Base-by-base conservation (phyloP, 2,113 vertebrate genomes). In the Halichoeres trimaculatus region DNA sequence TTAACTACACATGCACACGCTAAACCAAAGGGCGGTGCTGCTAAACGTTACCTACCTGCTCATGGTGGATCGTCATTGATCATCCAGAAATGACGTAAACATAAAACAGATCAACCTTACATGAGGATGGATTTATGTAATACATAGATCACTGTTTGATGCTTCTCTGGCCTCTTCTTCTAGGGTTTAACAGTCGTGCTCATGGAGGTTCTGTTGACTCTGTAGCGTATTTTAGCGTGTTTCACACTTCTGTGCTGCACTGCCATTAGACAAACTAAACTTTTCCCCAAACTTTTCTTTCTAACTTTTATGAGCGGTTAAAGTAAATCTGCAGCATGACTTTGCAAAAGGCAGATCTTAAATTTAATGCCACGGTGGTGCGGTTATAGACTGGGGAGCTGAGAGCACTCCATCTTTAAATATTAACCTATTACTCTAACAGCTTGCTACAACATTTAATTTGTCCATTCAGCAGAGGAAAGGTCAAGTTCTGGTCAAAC, bases 401-500 rank as follows among this genome's bases (percentile, higher is more conserved):
- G 22, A 30, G 2, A 20, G 22, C 13, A 19, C 3, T 50, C 65
- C 24, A 30, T 56, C 41, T 66, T 19, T 41, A 26, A 64, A 52
- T n/a, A 35, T 4, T 36, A 57, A 6, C 6, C 38, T 23, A 7
- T 30, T 2, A 20, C 45, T 43, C 19, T 13, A 20, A 1, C 20
- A 23, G 53, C 70, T n/a, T 40, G 20, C 26, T 34, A 16, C 43
- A 36, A 9, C 0, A 65, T 76, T 63, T 35, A 12, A 43, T 71
- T 59, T 51, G 64, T 80, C 65, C 76, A 20, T 43, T 68, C 40
- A 68, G 61, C 41, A 14, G 8, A 10, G 10, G 30, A 76, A 78
- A 80, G 81, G 63, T 64, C 70, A 64, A 62, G 24, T 35, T 12
- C 26, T 58, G 67, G 62, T 59, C 76, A 76, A 78, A 52, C 55